Base-by-base conservation (phyloP, 1,140 invertebrate genomes). In the Helicoverpa armigera region DNA sequence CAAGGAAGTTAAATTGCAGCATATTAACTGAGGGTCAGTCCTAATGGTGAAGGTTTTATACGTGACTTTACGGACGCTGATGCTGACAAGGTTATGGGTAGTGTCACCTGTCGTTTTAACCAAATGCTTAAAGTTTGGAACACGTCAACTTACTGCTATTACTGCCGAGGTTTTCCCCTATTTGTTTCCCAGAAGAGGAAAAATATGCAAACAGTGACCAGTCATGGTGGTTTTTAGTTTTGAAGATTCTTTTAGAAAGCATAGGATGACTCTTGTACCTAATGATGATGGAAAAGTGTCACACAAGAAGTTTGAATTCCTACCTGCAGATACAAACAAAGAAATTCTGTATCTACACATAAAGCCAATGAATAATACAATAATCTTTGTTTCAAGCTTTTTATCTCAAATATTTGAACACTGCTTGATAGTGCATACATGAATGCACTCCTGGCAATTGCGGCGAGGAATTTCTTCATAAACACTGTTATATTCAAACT, bases 51-150 rank as follows among this genome's bases (percentile, higher is more conserved):
- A 53, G 48, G 50, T 70, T 70, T 70, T 2, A 54, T 13, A 9
- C 2, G 18, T 70, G 67, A 70, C 67, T 50, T 29, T 29, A 70
- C n/a, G 50, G 13, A 53, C 14, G 50, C 7, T 29, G 50, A 70
- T 54, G 50, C 18, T 29, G 50, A 11, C 69, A 54, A 72, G 69
- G 69, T 72, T 72, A 72, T 13, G 0, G 16, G 50, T 72, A 50
- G 48, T 53, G 23, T 72, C n/a, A 53, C 50, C 14, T 14, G 48
- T 70, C n/a, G 35, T 35, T 35, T 0, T 69, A 54, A 50, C 14
- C 63, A 67, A n/a, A 23, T 50, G 43, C n/a, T 43, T 48, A 43
- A 11, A 43, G 35, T 43, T 43, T 9, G 35, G 35, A 9, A 43
- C 35, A 43, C 35, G 35, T 43, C 1, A 43, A 9, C 35, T 43